phyloP scores from a whole-genome alignment of 1,140 invertebrate species.

The Lordiphosa stackelbergi region DNA sequence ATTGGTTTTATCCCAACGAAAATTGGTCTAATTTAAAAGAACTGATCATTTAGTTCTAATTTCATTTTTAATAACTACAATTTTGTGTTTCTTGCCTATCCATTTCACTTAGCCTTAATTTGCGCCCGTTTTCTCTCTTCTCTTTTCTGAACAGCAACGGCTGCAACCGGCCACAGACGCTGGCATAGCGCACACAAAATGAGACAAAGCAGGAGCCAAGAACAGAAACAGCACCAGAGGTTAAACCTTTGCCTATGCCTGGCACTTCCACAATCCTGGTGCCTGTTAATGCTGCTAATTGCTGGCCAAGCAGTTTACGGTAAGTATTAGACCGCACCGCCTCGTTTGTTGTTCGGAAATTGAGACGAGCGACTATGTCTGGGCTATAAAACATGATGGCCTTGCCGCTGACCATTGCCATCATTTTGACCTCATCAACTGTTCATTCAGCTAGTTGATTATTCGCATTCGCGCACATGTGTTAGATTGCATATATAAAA shows the following conservation, averaged over 20 bases:
- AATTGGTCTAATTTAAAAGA: too few relatives aligned
- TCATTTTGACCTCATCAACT: conserved; percentile 65
- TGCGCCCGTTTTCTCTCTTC: too few relatives aligned
- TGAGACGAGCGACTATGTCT: conserved; percentile 55
- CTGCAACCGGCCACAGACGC: too few relatives aligned
- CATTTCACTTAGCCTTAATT: too few relatives aligned
- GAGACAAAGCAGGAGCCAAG: conserved; percentile 19
- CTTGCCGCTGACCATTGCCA: conserved; percentile 23
- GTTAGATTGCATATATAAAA: conserved; percentile 39
- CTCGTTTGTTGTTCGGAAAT: conserved; percentile 4
- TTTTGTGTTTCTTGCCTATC: too few relatives aligned
- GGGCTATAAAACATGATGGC: conserved; percentile 35
- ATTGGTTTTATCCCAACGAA: too few relatives aligned
- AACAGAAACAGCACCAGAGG: conserved; percentile 21
- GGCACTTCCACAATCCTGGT: conserved; percentile 20
- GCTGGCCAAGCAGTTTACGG: conserved; percentile 67
- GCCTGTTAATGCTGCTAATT: conserved; percentile 65
- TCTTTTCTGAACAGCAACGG: too few relatives aligned
- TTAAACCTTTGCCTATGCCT: conserved; percentile 26
- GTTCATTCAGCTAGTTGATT: conserved; percentile 62
- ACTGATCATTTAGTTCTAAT: too few relatives aligned
- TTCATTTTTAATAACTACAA: too few relatives aligned
- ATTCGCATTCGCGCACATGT: conserved; percentile 47
- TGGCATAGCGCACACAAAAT: neutral
- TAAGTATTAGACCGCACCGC: conserved; percentile 38